phyloP scores from a whole-genome alignment of 2,888 invertebrate genomes.

The Itoplectis maculator region DNA sequence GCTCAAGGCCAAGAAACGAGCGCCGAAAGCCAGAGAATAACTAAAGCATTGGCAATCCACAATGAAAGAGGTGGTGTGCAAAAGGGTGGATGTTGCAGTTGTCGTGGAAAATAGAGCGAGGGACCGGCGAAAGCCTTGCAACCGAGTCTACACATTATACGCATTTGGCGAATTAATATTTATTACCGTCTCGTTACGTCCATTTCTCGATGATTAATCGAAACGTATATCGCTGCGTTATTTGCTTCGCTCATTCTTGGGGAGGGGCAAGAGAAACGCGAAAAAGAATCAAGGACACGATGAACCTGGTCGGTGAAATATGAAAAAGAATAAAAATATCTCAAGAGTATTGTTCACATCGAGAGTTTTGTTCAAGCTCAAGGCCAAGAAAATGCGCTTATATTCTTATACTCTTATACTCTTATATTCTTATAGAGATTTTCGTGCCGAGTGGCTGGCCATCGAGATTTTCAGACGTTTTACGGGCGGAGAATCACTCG shows the following conservation, averaged over 20 bases:
- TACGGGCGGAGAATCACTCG: slow-evolving; percentile 77
- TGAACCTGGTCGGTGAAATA: slow-evolving; percentile 22
- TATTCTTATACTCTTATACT: slow-evolving; percentile 60
- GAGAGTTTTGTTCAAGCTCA: slow-evolving; percentile 70
- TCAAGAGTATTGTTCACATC: slow-evolving; percentile 42
- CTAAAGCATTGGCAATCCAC: slow-evolving; percentile 6
- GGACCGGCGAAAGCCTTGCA: not conserved
- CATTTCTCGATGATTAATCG: slow-evolving; percentile 11
- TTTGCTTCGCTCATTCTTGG: not conserved
- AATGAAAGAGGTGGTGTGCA: slow-evolving; percentile 26
- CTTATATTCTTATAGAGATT: slow-evolving; percentile 70
- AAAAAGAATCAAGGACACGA: slow-evolving; percentile 24
- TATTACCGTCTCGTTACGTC: slow-evolving; percentile 25
- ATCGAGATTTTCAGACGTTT: slow-evolving; percentile 73
- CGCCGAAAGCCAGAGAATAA: not conserved
- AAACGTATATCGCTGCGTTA: not conserved
- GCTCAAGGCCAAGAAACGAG: slow-evolving; percentile 68
- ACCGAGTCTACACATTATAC: not conserved
- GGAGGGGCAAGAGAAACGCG: not conserved
- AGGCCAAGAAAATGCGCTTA: slow-evolving; percentile 78
- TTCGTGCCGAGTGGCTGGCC: slow-evolving; percentile 55
- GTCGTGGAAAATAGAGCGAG: slow-evolving; percentile 5
- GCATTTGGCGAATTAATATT: slow-evolving; percentile 16
- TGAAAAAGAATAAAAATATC: slow-evolving; percentile 31
- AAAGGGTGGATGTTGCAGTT: slow-evolving; percentile 27